These are phyloP conservation scores for Drosophila grimshawi DNA, from an alignment of 1,140 invertebrate species.

Conservation along the genomic window DNA sequence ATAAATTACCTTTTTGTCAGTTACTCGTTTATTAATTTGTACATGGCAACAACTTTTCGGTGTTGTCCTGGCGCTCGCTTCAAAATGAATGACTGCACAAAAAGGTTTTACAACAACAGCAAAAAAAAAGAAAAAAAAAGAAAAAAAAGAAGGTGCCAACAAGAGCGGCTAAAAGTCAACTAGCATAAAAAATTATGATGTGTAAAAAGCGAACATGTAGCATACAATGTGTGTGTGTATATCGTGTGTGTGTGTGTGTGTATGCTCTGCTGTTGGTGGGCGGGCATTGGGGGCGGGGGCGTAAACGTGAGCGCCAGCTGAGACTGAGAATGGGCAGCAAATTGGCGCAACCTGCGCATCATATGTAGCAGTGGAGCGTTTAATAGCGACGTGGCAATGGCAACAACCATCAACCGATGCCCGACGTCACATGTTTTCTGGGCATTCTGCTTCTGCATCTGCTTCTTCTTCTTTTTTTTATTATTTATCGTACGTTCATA, in stretches of 20 bases:
- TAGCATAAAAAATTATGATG: conserved; percentile 82
- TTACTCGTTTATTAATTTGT: conserved; percentile 83
- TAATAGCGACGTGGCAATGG: conserved; percentile 65
- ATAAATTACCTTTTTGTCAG: conserved; percentile 83
- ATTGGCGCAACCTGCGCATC: conserved; percentile 73
- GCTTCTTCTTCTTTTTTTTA: conserved; percentile 10
- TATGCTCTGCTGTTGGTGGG: neutral
- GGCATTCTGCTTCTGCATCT: conserved; percentile 43
- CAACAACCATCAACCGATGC: conserved; percentile 35
- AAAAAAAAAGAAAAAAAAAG: neutral
- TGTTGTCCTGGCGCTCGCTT: conserved; percentile 37
- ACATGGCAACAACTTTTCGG: conserved; percentile 80
- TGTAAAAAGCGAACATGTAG: conserved; percentile 70
- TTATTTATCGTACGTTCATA: conserved; percentile 19
- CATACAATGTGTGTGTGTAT: conserved; percentile 20
- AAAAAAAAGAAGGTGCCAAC: conserved; percentile 38
- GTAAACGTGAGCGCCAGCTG: neutral
- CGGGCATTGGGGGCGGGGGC: conserved; percentile 7
- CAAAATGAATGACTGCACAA: conserved; percentile 52
- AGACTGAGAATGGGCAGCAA: conserved; percentile 26
- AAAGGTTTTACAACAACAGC: conserved; percentile 34
- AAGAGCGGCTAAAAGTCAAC: conserved; percentile 73
- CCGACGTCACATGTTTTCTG: conserved; percentile 59
- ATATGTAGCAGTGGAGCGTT: conserved; percentile 54
- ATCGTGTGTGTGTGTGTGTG: neutral